These are phyloP conservation scores for Rhopalosiphum padi DNA, from an alignment of 1,140 invertebrate genomes.

Conservation along the genomic window DNA sequence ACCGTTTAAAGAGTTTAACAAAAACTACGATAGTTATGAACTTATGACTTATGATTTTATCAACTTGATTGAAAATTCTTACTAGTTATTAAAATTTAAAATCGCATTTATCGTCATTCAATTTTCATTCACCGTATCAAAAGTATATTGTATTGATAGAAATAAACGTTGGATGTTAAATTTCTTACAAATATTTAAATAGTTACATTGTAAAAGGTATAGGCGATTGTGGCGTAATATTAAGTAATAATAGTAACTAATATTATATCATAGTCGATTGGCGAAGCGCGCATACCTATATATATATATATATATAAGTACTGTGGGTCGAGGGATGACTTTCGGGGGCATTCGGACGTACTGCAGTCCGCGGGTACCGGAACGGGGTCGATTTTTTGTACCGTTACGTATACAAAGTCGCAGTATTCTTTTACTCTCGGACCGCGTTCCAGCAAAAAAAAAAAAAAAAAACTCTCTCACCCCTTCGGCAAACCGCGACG, in stretches of 20 bases:
- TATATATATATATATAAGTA: not conserved
- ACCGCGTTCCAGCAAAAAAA: not conserved
- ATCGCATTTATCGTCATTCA: too few species aligned
- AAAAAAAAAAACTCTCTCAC: not conserved
- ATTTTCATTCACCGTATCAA: too few species aligned
- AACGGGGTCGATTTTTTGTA: constrained; percentile 13
- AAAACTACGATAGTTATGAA: not conserved
- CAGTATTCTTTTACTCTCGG: not conserved
- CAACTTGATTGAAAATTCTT: not conserved
- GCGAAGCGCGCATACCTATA: not conserved
- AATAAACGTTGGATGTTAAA: not conserved
- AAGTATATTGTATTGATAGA: too few species aligned
- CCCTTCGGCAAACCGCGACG: not conserved
- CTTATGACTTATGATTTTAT: not conserved
- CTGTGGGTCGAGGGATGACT: not conserved
- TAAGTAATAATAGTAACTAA: not conserved
- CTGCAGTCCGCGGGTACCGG: not conserved
- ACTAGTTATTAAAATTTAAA: not conserved
- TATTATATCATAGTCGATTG: not conserved
- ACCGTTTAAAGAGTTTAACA: too few species aligned
- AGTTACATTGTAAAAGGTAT: not conserved
- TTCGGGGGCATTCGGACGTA: not conserved
- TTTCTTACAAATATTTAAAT: not conserved
- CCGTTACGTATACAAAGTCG: not conserved
- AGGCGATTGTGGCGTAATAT: not conserved